A percentile compares a stretch with the other conserved stretches of the same genome.
phyloP scores from a whole-genome alignment of 2,888 invertebrate species.

The Meiosimyza decipiens region DNA sequence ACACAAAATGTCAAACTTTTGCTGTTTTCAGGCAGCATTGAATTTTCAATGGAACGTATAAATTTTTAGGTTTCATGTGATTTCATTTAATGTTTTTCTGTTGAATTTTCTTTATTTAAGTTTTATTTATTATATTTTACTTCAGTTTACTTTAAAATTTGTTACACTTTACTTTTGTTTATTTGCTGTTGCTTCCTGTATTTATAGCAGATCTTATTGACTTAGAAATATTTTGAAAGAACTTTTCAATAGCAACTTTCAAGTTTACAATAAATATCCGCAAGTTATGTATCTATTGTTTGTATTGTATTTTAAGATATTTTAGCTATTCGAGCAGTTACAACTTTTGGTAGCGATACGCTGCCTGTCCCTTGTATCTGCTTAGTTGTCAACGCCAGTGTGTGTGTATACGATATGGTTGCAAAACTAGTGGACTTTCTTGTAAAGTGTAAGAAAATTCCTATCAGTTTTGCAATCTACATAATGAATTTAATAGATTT shows the following conservation, averaged over 20 bases:
- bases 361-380: no score
- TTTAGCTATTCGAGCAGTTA: no score
- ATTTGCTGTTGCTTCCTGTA: background rate
- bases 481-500: constrained; percentile 17
- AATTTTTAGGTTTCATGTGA: no score
- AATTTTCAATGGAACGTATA: no score
- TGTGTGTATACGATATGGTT: background rate
- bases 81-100: no score
- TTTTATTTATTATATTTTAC: background rate
- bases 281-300: background rate
- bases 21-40: no score
- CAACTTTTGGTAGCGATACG: no score
- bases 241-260: constrained; percentile 11
- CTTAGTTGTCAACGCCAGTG: no score
- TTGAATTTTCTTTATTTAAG: constrained; percentile 5
- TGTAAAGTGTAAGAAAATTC: background rate
- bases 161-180: background rate
- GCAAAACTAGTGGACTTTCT: constrained; percentile 18
- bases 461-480: background rate
- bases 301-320: no score
- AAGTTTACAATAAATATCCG: constrained; percentile 14
- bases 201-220: background rate
- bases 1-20: no score
- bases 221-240: background rate
- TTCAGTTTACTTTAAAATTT: background rate